Conservation (phyloP, 2,888 invertebrate genomes). For the Malachius bipustulatus region DNA sequence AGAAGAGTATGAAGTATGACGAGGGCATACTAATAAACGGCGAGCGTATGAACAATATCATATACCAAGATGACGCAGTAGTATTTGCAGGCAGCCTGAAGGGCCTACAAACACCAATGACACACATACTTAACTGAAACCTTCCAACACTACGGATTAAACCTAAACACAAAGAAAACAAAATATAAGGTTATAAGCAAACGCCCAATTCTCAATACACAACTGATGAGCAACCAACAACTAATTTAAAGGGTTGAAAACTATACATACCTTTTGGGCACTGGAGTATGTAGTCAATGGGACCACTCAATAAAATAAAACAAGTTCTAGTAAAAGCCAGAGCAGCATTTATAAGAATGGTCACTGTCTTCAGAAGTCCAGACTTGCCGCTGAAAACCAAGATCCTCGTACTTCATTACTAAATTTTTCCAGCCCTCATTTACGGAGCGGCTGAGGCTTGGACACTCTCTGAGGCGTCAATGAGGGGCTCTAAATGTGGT, state of each 20-base stretch:
- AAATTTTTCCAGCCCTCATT: neutral
- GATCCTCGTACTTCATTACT: neutral
- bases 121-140: neutral
- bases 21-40: constrained; percentile 4
- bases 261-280: neutral
- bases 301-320: constrained; percentile 6
- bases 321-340: constrained; percentile 2
- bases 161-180: too few relatives aligned
- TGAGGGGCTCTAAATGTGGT: too few relatives aligned
- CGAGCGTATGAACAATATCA: constrained; percentile 1
- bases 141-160: neutral
- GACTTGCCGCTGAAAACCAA: too few relatives aligned
- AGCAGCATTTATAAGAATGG: constrained; percentile 1
- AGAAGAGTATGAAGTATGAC: constrained; percentile 2
- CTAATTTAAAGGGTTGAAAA: constrained; percentile 2
- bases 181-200: too few relatives aligned
- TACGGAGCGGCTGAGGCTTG: constrained; percentile 4
- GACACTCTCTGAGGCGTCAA: constrained; percentile 1
- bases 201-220: too few relatives aligned
- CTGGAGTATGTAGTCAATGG: neutral
- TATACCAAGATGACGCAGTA: neutral
- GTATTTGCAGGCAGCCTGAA: constrained; percentile 3
- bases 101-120: neutral
- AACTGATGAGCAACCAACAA: constrained; percentile 4
- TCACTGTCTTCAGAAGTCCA: constrained; percentile 2